These are phyloP conservation scores for Zoroaster sp. DNA, from an alignment of 53 echinoderm and acorn worm genomes.

Conservation along the genomic window DNA sequence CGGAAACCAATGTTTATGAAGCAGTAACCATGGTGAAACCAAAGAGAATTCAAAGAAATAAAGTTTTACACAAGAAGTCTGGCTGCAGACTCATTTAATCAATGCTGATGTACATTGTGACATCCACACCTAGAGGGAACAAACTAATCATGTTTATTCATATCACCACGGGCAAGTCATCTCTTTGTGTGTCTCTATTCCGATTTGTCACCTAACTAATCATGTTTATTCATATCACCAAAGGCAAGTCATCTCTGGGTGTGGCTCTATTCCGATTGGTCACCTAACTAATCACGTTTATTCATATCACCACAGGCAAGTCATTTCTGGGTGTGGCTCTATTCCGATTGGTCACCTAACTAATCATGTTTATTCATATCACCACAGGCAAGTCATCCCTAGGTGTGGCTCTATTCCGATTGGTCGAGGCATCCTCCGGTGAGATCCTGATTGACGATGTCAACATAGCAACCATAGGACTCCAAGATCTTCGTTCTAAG, in stretches of 20 bases:
- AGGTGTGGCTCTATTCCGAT: constrained; percentile 84
- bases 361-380: background rate
- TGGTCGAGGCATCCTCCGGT: constrained; percentile 83
- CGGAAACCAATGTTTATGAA: too few species aligned
- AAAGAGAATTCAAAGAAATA: too few species aligned
- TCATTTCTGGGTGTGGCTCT: constrained; percentile 88
- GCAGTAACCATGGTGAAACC: too few species aligned
- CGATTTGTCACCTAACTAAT: too few species aligned
- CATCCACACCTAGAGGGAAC: too few species aligned
- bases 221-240: too few species aligned
- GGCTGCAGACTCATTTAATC: too few species aligned
- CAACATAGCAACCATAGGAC: constrained; percentile 68
- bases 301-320: constrained; percentile 57
- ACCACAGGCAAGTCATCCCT: constrained; percentile 84
- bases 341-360: constrained; percentile 87
- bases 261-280: constrained; percentile 87
- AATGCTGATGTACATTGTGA: too few species aligned
- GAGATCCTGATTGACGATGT: constrained; percentile 84
- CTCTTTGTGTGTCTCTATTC: constrained; percentile 84
- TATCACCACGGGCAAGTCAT: constrained; percentile 87
- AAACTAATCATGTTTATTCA: too few species aligned
- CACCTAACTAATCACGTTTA: too few species aligned
- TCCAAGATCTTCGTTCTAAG: constrained; percentile 81
- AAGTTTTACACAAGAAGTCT: too few species aligned
- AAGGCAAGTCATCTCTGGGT: constrained; percentile 89